Base-by-base conservation (phyloP, 2,888 invertebrate genomes). In the Nesidiocoris tenuis region DNA sequence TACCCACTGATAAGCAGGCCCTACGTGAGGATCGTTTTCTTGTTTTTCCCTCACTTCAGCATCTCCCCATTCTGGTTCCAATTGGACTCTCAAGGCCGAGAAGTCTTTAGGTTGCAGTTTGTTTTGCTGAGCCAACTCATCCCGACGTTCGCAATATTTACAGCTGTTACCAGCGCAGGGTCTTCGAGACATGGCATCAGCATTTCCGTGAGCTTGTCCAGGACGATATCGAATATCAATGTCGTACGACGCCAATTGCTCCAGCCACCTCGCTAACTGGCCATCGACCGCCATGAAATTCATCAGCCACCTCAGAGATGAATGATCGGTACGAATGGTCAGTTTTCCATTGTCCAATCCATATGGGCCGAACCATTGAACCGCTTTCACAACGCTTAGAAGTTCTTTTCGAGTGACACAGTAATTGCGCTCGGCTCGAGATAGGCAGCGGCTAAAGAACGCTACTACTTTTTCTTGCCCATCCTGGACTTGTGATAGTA, bases 191-290 rank as follows among this genome's bases (percentile, higher is more conserved):
- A 81, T 64, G 1, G 77, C 79, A 65, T 81, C 80, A 0, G 80
- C 80, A 61, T 81, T 81, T 0, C 66, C 66, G 59, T 81, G 80
- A 0, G 22, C 71, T 3, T 61, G 70, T 19, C 81, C 80, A 9
- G 21, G 74, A 12, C 74, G n/a, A 56, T 65, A 74, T 56, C 65
- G 9, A 7, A 68, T 17, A 3, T 9, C 3, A 9, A 21, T 7
- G 17, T 55, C 22, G 56, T 22, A 57, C 1, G 57, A 57, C 5
- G 23, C 24, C 17, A 68, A 5, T 18, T 21, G 21, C n/a, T 82
- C 80, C 2, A 82, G 64, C 82, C 82, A 83, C 72, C 82, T 78
- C 9, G 82, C 82, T 39, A 72, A 39, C 61, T 72, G 72, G 9
- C 72, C 63, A 61, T 72, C 72, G 5, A 7, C 25, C 2, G 16